Conservation (phyloP, 2,797 vertebrate genomes). For the Clarias pachynema region DNA sequence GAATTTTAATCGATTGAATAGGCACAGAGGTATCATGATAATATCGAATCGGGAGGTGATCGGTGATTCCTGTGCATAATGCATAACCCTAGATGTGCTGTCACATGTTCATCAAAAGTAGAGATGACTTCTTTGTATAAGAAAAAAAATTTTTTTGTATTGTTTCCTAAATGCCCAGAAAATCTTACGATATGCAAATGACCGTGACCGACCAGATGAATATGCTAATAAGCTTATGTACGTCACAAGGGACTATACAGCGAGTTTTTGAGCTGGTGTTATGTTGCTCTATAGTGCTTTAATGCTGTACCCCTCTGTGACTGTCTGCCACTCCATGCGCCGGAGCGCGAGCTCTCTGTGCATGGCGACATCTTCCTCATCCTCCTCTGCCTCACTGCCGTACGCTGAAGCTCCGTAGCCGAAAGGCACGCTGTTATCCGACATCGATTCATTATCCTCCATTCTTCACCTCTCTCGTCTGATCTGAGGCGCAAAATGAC, state of each 20-base stretch:
- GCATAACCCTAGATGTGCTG: no score
- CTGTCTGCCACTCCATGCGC: conserved; percentile 43
- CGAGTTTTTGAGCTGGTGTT: not conserved
- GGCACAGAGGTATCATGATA: no score
- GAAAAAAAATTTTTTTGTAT: not conserved
- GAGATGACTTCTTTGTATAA: not conserved
- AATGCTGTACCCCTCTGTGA: not conserved
- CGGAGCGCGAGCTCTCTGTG: conserved; percentile 67
- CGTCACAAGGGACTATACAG: not conserved
- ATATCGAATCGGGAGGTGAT: no score
- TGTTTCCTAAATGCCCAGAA: not conserved
- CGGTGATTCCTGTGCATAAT: no score
- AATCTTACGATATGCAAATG: not conserved
- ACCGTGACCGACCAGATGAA: not conserved
- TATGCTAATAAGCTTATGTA: not conserved
- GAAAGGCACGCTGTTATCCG: conserved; percentile 52
- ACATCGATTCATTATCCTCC: conserved; percentile 32
- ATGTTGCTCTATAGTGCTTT: not conserved
- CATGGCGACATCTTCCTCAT: conserved; percentile 57
- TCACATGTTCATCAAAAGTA: not conserved
- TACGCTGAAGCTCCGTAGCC: conserved; percentile 64
- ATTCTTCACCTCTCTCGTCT: not conserved
- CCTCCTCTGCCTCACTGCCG: conserved; percentile 50
- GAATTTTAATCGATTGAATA: no score
- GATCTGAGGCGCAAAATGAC: not conserved